Evolutionary conservation across 2,797 vertebrate genomes (phyloP).

Genomic region (Sarcophilus harrisii): DNA sequence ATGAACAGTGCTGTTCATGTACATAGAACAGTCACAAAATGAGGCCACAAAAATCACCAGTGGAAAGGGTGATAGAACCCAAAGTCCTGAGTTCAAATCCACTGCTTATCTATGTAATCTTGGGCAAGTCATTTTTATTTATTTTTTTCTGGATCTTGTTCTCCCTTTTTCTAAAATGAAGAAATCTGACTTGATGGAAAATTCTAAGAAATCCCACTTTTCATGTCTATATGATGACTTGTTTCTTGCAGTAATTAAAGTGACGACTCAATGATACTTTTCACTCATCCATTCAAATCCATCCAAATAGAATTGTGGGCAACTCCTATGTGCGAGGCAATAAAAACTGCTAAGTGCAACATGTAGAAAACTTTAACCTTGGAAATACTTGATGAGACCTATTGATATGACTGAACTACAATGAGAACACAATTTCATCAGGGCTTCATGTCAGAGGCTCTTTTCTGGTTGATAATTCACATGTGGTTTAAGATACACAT

Average conservation of each 20-base stretch:
- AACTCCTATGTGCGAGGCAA: background rate
- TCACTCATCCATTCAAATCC: background rate
- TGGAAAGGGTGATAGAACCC: background rate
- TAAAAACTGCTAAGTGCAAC: background rate
- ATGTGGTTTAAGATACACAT: conserved; percentile 1
- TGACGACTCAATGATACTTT: background rate
- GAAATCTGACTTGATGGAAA: background rate
- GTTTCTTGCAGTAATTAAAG: background rate
- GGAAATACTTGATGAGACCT: background rate
- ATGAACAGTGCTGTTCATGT: background rate
- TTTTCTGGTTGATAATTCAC: conserved; percentile 46
- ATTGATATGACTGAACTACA: background rate
- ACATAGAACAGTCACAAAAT: background rate
- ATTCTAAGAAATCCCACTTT: background rate
- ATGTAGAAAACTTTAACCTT: background rate
- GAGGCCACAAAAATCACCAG: no score
- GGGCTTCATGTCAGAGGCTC: background rate
- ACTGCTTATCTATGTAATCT: background rate
- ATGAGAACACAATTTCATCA: conserved; percentile 12
- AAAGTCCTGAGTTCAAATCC: background rate
- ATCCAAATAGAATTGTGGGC: background rate
- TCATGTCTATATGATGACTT: background rate
- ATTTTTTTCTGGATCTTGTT: background rate
- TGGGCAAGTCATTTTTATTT: background rate
- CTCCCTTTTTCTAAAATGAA: background rate